Base-by-base conservation (phyloP, 2,888 invertebrate genomes). In the Ceratothoa steindachneri region DNA sequence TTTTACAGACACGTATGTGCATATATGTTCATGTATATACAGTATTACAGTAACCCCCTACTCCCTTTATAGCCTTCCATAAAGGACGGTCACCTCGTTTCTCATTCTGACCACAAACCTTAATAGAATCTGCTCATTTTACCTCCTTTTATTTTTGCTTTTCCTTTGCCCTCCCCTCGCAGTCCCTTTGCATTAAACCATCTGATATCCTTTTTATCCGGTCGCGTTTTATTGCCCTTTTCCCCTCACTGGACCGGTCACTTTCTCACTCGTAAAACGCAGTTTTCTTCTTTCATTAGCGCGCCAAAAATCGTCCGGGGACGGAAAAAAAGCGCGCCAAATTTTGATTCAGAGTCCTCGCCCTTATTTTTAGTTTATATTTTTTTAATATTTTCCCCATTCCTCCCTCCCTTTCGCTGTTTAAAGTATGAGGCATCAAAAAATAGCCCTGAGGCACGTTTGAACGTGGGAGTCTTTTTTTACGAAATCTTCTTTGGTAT, bases 41-140 rank as follows among this genome's bases (percentile, higher is more conserved):
- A 60, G 19, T 60, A 24, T 60, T 24, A 12, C 24, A 12, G 60
- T 60, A 60, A 60, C 60, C 60, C 60, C 60, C 60, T 60, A 24
- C 22, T 60, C 60, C 60, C 60, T 60, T 60, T 60, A 60, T 60
- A 60, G 60, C 60, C 60, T 60, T 60, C 60, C 60, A 60, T 60
- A 60, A 60, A 60, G 60, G 22, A 60, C 60, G 60, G 60, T 60
- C 60, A 60, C 60, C 60, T 60, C 60, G 60, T 60, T 60, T 60
- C 60, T 60, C 60, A 60, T 60, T 60, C 60, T 60, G 60, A 60
- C 60, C 60, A 60, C 60, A 60, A 60, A 60, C 60, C 60, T 60
- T 60, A 60, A 60, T 60, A 60, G 60, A 60, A 60, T 60, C 60
- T 60, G 60, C 60, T 60, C 60, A 60, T 60, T 60, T 60, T 60